phyloP scores from a whole-genome alignment of 2,888 invertebrate species.

The Hipparchia semele region DNA sequence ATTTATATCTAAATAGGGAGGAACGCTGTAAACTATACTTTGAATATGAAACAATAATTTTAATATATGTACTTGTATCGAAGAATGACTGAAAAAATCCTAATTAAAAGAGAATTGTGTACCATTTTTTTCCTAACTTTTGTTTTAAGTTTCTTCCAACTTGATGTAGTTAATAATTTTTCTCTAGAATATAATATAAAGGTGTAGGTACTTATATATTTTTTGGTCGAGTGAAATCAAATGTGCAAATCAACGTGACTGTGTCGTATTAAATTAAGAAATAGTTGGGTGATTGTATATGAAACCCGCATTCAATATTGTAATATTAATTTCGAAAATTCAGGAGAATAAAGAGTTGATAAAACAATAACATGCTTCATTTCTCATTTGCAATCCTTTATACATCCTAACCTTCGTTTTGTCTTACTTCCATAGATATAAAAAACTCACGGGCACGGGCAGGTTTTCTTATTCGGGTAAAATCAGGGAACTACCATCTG shows the following conservation, averaged over 20 bases:
- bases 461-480: neutral
- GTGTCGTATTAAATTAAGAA: slow-evolving; percentile 80
- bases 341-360: slow-evolving; percentile 83
- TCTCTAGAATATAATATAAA: neutral
- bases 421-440: neutral
- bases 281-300: slow-evolving; percentile 82
- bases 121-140: neutral
- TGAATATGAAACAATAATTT: too few relatives aligned
- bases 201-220: slow-evolving; percentile 17
- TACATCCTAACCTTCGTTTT: neutral
- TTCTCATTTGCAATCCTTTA: slow-evolving; percentile 20
- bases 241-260: slow-evolving; percentile 71
- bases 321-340: slow-evolving; percentile 83
- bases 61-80: too few relatives aligned
- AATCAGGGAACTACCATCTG: neutral
- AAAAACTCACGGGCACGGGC: too few relatives aligned
- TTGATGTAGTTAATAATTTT: neutral
- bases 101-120: too few relatives aligned
- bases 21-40: too few relatives aligned
- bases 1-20: too few relatives aligned
- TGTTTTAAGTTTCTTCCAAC: neutral
- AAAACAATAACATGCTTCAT: slow-evolving; percentile 56
- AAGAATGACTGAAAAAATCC: too few relatives aligned
- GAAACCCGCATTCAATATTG: slow-evolving; percentile 82
- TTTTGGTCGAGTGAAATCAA: slow-evolving; percentile 56